Percentiles rank a stretch among this genome's conserved stretches.
These are phyloP conservation scores for Macaria notata DNA, from an alignment of 2,888 invertebrate species.

Conservation along the genomic window DNA sequence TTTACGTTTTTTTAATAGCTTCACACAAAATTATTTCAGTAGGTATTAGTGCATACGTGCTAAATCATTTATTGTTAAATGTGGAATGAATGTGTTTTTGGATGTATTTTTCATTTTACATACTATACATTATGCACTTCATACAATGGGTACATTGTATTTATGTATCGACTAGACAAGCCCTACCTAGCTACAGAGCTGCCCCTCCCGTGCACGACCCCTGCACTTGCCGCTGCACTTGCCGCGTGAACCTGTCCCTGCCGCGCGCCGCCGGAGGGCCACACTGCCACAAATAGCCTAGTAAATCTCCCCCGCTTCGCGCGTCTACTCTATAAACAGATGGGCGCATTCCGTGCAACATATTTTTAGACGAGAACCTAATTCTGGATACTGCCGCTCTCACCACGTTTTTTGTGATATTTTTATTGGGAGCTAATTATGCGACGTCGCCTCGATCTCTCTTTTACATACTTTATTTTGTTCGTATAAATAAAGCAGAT, in stretches of 20 bases:
- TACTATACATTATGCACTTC: no score
- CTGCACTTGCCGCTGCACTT: constrained; percentile 6
- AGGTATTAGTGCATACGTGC: no score
- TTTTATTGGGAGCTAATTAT: constrained; percentile 27
- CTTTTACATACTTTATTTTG: constrained; percentile 3
- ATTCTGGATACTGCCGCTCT: constrained; percentile 62
- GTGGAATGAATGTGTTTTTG: no score
- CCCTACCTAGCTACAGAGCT: no score
- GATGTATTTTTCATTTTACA: no score
- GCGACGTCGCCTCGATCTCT: constrained; percentile 7
- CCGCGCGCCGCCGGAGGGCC: constrained; percentile 33
- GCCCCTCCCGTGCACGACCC: not conserved
- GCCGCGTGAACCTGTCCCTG: constrained; percentile 53
- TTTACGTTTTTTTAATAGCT: no score
- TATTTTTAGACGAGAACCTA: constrained; percentile 68
- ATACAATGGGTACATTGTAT: no score
- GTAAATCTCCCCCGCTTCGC: constrained; percentile 65
- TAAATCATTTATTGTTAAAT: no score
- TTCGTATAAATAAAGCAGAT: not conserved
- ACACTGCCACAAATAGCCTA: constrained; percentile 43
- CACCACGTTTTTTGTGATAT: constrained; percentile 35
- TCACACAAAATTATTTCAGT: no score
- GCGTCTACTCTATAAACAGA: constrained; percentile 68
- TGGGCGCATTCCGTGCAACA: constrained; percentile 64
- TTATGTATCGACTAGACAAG: no score